Evolutionary conservation across 2,888 invertebrate species (phyloP).

Genomic region (Halictus quadricinctus): DNA sequence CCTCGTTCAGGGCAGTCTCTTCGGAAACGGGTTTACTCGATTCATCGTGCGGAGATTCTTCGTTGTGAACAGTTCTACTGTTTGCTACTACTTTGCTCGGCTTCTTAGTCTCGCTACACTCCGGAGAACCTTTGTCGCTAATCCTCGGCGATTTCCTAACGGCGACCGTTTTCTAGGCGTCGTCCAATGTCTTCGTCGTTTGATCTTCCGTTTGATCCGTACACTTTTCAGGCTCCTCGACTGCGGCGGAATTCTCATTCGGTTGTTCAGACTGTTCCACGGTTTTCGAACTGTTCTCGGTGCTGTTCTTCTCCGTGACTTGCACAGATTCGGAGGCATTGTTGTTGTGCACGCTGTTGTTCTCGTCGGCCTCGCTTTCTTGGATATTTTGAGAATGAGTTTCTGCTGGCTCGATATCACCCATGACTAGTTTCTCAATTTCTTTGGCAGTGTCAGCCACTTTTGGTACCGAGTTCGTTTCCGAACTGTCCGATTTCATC

Average conservation of each 20-base stretch:
- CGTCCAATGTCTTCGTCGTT: constrained; percentile 37
- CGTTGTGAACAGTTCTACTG: constrained; percentile 25
- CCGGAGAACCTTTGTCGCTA: constrained; percentile 53
- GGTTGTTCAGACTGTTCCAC: constrained; percentile 13
- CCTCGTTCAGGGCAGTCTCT: neutral
- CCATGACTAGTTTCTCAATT: constrained; percentile 82
- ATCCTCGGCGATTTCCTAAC: constrained; percentile 66
- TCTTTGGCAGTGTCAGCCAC: constrained; percentile 82
- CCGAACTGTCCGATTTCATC: constrained; percentile 70
- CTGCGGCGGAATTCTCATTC: neutral
- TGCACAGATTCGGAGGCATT: constrained; percentile 47
- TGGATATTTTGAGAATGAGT: constrained; percentile 72
- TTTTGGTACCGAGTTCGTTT: constrained; percentile 78
- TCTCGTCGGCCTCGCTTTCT: constrained; percentile 60
- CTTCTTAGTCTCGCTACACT: constrained; percentile 57
- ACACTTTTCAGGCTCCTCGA: constrained; percentile 18
- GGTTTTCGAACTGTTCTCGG: constrained; percentile 21
- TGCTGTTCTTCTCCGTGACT: constrained; percentile 25
- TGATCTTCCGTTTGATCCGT: constrained; percentile 37
- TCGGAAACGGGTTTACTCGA: neutral
- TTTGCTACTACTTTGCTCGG: constrained; percentile 31
- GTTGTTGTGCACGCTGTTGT: constrained; percentile 38
- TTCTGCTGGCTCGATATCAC: constrained; percentile 77
- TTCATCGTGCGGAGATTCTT: constrained; percentile 29
- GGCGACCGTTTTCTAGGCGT: constrained; percentile 44